A percentile compares a stretch with the other conserved stretches of the same genome.
phyloP scores from a whole-genome alignment of 2,113 vertebrate species.

The Baryphthengus martii region DNA sequence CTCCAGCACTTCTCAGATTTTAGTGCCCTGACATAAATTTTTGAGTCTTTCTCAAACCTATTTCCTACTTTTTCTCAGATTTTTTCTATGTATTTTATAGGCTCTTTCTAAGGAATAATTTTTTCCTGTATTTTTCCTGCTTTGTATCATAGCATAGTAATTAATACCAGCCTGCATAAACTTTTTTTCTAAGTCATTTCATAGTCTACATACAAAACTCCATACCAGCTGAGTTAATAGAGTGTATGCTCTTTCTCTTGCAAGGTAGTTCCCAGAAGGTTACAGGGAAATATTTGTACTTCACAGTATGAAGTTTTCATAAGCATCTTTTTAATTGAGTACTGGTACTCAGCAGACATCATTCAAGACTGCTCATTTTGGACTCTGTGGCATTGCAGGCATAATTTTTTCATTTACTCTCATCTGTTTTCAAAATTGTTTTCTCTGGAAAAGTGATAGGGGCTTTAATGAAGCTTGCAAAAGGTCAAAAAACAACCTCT shows the following conservation, averaged over 20 bases:
- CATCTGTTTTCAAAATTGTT: neutral
- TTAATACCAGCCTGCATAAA: neutral
- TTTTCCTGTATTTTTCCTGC: neutral
- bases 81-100: neutral
- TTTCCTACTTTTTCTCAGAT: neutral
- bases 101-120: neutral
- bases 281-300: constrained; percentile 3
- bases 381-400: neutral
- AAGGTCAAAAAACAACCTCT: constrained; percentile 26
- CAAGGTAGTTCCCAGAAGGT: neutral
- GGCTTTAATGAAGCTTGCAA: neutral
- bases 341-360: neutral
- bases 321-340: neutral
- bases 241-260: neutral
- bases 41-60: neutral
- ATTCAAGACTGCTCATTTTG: neutral
- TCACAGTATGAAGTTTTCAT: neutral
- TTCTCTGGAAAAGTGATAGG: constrained; percentile 2
- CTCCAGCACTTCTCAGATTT: neutral
- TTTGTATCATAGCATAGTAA: neutral
- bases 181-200: neutral
- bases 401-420: neutral
- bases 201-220: neutral
- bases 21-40: neutral
- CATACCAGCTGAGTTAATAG: neutral